Percentiles rank a stretch among this genome's conserved stretches.
Conservation (phyloP, 2,113 vertebrate species). For the Oxyura jamaicensis region DNA sequence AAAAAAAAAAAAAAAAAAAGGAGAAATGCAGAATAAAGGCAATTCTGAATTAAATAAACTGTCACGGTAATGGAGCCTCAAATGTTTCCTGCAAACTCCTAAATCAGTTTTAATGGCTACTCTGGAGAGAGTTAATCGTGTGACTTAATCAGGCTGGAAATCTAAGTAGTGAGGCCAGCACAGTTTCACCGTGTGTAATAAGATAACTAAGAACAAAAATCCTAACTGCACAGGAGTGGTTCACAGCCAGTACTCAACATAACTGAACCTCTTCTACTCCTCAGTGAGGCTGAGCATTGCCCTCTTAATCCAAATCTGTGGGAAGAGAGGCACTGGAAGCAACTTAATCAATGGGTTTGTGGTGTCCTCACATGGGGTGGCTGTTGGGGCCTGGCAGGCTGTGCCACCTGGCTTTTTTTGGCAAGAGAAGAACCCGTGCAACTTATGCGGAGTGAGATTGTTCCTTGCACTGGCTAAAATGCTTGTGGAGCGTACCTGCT, state of each 20-base stretch:
- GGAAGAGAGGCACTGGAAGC: not conserved
- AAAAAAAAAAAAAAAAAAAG: not conserved
- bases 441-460: not conserved
- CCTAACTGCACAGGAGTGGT: no score
- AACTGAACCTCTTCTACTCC: not conserved
- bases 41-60: not conserved
- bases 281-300: accelerated
- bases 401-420: accelerated
- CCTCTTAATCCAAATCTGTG: no score
- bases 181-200: not conserved
- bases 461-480: not conserved
- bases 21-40: not conserved
- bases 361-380: accelerated
- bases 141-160: not conserved
- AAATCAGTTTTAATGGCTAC: not conserved
- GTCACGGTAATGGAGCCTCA: not conserved
- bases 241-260: not conserved
- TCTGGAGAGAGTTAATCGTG: not conserved
- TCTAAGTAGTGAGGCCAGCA: not conserved
- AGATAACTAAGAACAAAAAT: not conserved
- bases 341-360: not conserved
- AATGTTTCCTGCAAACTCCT: not conserved
- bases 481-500: no score
- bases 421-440: not conserved
- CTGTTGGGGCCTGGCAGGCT: not conserved